Percentiles rank a stretch among this genome's conserved stretches.
These are phyloP conservation scores for Allolobophora icterica DNA, from an alignment of 2,888 invertebrate genomes.

Conservation along the genomic window DNA sequence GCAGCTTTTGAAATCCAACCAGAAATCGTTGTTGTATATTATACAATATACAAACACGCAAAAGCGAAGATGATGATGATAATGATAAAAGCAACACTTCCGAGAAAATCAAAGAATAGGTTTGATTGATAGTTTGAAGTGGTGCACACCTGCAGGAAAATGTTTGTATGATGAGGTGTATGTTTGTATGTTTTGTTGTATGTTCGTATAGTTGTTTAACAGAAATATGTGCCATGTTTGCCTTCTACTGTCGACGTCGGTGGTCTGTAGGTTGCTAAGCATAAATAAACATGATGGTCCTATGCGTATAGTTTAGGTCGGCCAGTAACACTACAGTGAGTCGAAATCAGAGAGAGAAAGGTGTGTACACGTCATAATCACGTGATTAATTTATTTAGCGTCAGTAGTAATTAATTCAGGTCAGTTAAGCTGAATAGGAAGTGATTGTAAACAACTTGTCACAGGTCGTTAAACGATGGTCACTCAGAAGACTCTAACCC, in stretches of 20 bases:
- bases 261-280: neutral
- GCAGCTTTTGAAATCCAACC: neutral
- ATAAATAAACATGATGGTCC: neutral
- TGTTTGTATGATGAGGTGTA: neutral
- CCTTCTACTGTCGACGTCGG: neutral
- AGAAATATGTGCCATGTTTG: constrained; percentile 3
- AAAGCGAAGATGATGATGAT: neutral
- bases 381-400: too few relatives aligned
- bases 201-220: neutral
- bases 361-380: too few relatives aligned
- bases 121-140: neutral
- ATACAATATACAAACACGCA: neutral
- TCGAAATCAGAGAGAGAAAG: neutral
- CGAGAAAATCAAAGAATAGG: neutral
- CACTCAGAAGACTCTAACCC: neutral
- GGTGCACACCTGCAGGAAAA: neutral
- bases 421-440: neutral
- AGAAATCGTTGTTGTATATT: neutral
- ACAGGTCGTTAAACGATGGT: neutral
- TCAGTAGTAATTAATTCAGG: neutral
- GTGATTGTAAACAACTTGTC: too few relatives aligned
- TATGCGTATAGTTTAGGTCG: neutral
- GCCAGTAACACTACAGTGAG: neutral
- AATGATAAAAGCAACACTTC: neutral
- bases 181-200: neutral